These are phyloP conservation scores for Synchiropus splendidus DNA, from an alignment of 2,113 vertebrate species.

Conservation along the genomic window DNA sequence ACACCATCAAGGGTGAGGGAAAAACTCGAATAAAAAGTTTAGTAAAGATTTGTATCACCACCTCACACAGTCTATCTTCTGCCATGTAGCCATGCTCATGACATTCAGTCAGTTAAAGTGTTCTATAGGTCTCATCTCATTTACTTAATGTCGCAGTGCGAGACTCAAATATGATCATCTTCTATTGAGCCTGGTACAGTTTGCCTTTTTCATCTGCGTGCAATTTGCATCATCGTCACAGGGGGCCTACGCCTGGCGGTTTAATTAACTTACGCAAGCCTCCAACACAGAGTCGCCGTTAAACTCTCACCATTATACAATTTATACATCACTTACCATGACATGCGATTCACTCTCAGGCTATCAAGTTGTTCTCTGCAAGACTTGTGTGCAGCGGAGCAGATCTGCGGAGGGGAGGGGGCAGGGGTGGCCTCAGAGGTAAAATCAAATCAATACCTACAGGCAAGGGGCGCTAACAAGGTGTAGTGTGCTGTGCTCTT, in stretches of 20 bases:
- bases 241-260: slow-evolving; percentile 22
- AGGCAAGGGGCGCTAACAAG: slow-evolving; percentile 52
- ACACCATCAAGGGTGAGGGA: too few relatives aligned
- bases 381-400: slow-evolving; percentile 12
- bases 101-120: too few relatives aligned
- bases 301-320: slow-evolving; percentile 34
- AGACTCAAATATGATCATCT: slow-evolving; percentile 10
- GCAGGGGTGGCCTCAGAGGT: slow-evolving; percentile 23
- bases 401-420: neutral
- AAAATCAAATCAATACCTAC: slow-evolving; percentile 55
- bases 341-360: slow-evolving; percentile 22
- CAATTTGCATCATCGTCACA: slow-evolving; percentile 24
- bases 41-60: too few relatives aligned
- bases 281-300: slow-evolving; percentile 35
- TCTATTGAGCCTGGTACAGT: slow-evolving; percentile 3
- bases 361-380: slow-evolving; percentile 9
- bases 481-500: slow-evolving; percentile 42
- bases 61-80: too few relatives aligned
- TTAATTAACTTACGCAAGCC: slow-evolving; percentile 42
- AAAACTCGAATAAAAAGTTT: too few relatives aligned
- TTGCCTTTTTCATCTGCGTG: slow-evolving; percentile 23
- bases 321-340: slow-evolving; percentile 37
- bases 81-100: too few relatives aligned
- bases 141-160: too few relatives aligned
- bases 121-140: too few relatives aligned